Percentiles rank a stretch among this genome's conserved stretches.
These are phyloP conservation scores for Congeria kusceri DNA, from an alignment of 2,888 invertebrate species.

Conservation along the genomic window DNA sequence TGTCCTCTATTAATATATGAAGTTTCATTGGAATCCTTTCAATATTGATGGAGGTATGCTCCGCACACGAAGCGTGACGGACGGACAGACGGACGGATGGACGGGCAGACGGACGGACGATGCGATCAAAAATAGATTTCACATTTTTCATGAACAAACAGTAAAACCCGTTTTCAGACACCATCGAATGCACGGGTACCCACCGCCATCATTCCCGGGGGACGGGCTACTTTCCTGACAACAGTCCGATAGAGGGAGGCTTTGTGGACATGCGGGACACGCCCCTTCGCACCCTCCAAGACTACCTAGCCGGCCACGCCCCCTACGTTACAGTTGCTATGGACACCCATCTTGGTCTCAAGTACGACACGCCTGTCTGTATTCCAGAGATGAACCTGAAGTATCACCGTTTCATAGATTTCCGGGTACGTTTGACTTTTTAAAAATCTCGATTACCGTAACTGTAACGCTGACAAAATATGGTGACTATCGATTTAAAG, in stretches of 20 bases:
- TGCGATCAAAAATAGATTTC: neutral
- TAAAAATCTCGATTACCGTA: too few relatives aligned
- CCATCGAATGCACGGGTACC: slow-evolving; percentile 41
- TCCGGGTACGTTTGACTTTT: too few relatives aligned
- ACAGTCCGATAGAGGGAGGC: slow-evolving; percentile 64
- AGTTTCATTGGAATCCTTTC: too few relatives aligned
- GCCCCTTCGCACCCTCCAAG: slow-evolving; percentile 60
- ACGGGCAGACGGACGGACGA: too few relatives aligned
- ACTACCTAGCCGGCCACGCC: slow-evolving; percentile 58
- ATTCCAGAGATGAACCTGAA: slow-evolving; percentile 69
- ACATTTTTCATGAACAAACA: neutral
- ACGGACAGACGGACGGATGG: too few relatives aligned
- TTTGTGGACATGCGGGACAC: slow-evolving; percentile 61
- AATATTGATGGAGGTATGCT: too few relatives aligned
- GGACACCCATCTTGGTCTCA: slow-evolving; percentile 68
- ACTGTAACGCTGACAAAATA: too few relatives aligned
- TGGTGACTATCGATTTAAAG: too few relatives aligned
- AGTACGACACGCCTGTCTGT: slow-evolving; percentile 66
- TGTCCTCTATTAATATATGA: too few relatives aligned
- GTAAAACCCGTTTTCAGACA: slow-evolving; percentile 11
- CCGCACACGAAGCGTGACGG: too few relatives aligned
- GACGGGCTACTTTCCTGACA: slow-evolving; percentile 64
- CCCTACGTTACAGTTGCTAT: slow-evolving; percentile 69
- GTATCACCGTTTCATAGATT: slow-evolving; percentile 64
- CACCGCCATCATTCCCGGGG: slow-evolving; percentile 60